These are phyloP conservation scores for Apodemus sylvaticus DNA, from an alignment of 2,113 vertebrate species.

Conservation along the genomic window DNA sequence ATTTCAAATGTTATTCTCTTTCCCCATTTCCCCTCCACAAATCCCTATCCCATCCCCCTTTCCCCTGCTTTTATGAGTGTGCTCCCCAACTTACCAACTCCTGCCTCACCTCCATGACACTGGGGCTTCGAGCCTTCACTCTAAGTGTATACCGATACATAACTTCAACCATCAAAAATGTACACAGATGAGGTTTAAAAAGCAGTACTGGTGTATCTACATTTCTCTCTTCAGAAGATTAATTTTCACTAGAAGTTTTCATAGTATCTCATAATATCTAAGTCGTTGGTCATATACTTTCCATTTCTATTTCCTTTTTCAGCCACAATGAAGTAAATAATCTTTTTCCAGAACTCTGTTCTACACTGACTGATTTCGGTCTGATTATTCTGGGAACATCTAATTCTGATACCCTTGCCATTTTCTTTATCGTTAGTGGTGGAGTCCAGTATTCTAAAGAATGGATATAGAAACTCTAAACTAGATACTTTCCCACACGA, in stretches of 20 bases:
- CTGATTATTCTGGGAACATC: background rate
- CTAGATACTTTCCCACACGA: background rate
- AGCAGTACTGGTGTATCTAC: background rate
- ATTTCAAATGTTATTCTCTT: no score
- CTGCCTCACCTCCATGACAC: no score
- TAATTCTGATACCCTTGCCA: background rate
- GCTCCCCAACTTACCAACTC: no score
- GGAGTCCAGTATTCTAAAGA: background rate
- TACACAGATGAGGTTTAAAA: background rate
- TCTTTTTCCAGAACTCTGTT: background rate
- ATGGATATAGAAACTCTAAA: conserved; percentile 2
- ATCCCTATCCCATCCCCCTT: no score
- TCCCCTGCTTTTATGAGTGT: no score
- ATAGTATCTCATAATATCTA: background rate
- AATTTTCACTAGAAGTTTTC: background rate
- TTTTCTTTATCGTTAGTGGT: background rate
- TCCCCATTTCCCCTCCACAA: no score
- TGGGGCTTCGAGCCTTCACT: background rate
- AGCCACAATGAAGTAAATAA: background rate
- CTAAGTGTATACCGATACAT: background rate
- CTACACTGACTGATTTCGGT: background rate
- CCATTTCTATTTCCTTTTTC: background rate
- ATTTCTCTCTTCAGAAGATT: background rate
- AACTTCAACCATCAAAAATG: background rate
- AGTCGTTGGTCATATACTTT: background rate